These are phyloP conservation scores for Agapornis canus DNA, from an alignment of 2,797 vertebrate genomes.

Conservation along the genomic window DNA sequence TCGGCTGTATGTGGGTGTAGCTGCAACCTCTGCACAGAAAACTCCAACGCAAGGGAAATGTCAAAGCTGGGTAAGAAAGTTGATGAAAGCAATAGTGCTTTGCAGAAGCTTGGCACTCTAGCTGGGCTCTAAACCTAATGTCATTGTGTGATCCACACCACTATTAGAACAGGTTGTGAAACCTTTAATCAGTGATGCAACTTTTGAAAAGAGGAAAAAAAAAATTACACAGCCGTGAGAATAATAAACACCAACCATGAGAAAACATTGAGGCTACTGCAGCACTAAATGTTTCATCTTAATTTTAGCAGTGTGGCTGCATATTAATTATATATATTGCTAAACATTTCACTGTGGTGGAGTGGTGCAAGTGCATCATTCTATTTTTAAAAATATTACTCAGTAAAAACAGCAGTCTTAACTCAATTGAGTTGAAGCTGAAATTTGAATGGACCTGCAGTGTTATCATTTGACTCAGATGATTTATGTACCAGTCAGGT, in stretches of 20 bases:
- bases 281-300: background rate
- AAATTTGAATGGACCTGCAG: background rate
- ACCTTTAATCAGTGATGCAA: background rate
- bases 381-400: background rate
- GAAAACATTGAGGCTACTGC: background rate
- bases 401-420: background rate
- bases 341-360: background rate
- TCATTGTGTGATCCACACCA: background rate
- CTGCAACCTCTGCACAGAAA: background rate
- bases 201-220: background rate
- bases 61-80: background rate
- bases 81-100: background rate
- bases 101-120: background rate
- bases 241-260: background rate
- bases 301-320: background rate
- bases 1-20: background rate
- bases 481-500: background rate
- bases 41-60: background rate
- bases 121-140: background rate
- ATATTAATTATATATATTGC: background rate
- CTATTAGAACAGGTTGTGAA: background rate
- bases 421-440: background rate
- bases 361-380: background rate
- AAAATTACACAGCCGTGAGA: background rate
- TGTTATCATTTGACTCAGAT: background rate